Base-by-base conservation (phyloP, 2,888 invertebrate genomes). In the Coecobrya sp. region DNA sequence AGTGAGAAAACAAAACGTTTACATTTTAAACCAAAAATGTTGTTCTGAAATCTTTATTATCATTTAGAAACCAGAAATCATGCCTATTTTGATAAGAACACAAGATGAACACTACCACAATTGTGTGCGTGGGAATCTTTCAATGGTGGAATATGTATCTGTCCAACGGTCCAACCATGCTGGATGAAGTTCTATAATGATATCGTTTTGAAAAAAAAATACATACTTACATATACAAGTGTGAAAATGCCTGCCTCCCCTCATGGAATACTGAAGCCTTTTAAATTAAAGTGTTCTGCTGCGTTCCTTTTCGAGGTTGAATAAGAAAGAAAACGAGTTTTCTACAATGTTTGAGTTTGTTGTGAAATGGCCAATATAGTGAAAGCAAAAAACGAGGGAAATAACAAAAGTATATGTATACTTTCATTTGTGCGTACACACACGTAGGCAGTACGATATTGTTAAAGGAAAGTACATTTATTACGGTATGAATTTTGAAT, bases 401-500 rank as follows among this genome's bases (percentile, higher is more conserved):
- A 27, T 10, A 0, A 22, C 25, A 27, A 65, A 13, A 27, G 42
- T 45, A 73, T 42, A 42, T 42, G 25, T 25, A 25, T 25, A 2
- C 76, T 22, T 49, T 76, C 19, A 73, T 19, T 73, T 1, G 25
- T 76, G 22, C 13, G 49, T 25, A 76, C 4, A 49, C 16, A 25
- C 52, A 27, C 25, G 13, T 52, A 52, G n/a, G 30, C 30, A 68
- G 19, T 55, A 65, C 0, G 19, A 59, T 73, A 7, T 73, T 73
- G 19, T 76, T 76, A 49, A 25, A 27, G 27, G 10, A 76, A 52
- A 45, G 76, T 22, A 52, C 22, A 49, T 49, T 76, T 52, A 45
- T 76, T 49, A 76, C 36, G 19, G 49, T 76, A 76, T 76, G 76
- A 76, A 76, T 76, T 73, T 76, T 76, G 76, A 76, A 76, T 76